These are phyloP conservation scores for Mesorhabditis belari DNA, from an alignment of 2,888 invertebrate species.

Conservation along the genomic window DNA sequence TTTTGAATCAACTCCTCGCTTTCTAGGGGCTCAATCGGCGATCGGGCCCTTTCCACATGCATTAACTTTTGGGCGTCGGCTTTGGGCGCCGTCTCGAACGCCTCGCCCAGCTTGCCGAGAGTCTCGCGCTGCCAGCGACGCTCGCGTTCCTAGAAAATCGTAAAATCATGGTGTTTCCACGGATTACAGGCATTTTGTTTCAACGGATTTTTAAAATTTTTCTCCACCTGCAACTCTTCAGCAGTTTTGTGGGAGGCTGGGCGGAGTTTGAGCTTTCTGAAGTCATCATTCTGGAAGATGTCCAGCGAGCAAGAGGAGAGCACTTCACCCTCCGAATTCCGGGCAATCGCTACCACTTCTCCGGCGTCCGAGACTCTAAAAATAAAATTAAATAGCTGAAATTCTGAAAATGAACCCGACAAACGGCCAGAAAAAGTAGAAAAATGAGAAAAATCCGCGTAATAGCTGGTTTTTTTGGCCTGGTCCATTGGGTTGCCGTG, in stretches of 20 bases:
- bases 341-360: slow-evolving; percentile 63
- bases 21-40: slow-evolving; percentile 49
- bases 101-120: slow-evolving; percentile 49
- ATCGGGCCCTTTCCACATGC: slow-evolving; percentile 45
- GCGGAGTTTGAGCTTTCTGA: slow-evolving; percentile 48
- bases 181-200: no score
- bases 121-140: slow-evolving; percentile 44
- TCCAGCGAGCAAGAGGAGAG: slow-evolving; percentile 76
- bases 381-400: no score
- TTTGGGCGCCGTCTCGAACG: slow-evolving; percentile 48
- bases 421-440: no score
- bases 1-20: slow-evolving; percentile 51
- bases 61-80: slow-evolving; percentile 47
- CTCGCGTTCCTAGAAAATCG: no score
- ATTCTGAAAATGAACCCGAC: no score
- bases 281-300: slow-evolving; percentile 53
- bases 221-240: slow-evolving; percentile 39
- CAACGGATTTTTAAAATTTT: no score
- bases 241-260: slow-evolving; percentile 41
- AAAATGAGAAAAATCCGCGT: no score
- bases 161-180: no score
- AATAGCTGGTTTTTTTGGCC: no score
- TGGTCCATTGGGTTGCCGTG: no score
- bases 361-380: slow-evolving; percentile 94
- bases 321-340: slow-evolving; percentile 88